These are phyloP conservation scores for Acanthosepion pharaonis DNA, from an alignment of 2,888 invertebrate genomes.

Conservation along the genomic window DNA sequence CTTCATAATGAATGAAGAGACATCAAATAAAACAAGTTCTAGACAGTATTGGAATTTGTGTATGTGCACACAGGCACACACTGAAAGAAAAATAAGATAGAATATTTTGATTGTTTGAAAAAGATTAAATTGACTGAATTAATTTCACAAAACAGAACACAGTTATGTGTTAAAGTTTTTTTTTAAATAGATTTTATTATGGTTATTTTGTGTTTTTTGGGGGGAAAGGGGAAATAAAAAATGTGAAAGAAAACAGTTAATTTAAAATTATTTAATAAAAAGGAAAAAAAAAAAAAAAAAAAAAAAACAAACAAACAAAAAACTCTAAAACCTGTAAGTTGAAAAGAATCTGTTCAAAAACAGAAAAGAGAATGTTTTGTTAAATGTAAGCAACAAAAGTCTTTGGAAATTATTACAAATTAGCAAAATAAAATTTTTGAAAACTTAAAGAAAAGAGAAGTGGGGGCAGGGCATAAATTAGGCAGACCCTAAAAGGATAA, in stretches of 20 bases:
- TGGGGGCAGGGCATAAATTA: background rate
- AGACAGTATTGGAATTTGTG: background rate
- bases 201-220: background rate
- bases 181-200: background rate
- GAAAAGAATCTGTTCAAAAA: background rate
- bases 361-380: background rate
- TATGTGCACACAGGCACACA: background rate
- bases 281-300: background rate
- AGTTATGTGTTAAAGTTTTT: background rate
- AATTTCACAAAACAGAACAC: background rate
- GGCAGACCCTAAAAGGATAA: constrained; percentile 17
- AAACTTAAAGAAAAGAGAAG: background rate
- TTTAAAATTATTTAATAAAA: background rate
- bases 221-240: background rate
- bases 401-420: background rate
- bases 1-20: background rate
- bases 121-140: background rate
- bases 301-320: too few species aligned
- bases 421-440: background rate
- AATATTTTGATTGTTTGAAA: background rate
- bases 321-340: background rate
- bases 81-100: background rate
- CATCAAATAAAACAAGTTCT: background rate
- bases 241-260: background rate
- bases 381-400: background rate